Evolutionary conservation across 37 sponge, comb jelly and placozoan genomes (phyloP), one percentile per base, ranked within the genome.

Genomic region (Dysidea cf. avara): DNA sequence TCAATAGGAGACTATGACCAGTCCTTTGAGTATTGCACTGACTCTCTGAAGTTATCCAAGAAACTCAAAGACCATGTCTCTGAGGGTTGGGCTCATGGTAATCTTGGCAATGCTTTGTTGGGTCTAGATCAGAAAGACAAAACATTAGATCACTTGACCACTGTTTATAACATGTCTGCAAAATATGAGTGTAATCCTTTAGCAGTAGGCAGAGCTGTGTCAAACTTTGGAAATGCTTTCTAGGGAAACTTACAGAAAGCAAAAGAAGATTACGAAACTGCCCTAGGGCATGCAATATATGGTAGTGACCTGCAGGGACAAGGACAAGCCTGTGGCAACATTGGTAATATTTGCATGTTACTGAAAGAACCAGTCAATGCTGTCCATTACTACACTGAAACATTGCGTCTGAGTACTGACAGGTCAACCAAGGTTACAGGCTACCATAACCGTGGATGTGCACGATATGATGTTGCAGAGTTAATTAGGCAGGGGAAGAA

Each of bases 51-150:
- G 11, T 59, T 84, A 1, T 52, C 76, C 7, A 61, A 70, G 60
- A 30, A 80, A 39, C 43, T 80, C 2, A 12, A 55, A 2, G 85
- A 90, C 22, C 22, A 54, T 29, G 50, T 76, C 7, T 79, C 81
- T n/a, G 66, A 74, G 11, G 85, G 81, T 4, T 90, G 90, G 90
- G 65, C 85, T n/a, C 72, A 90, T 68, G 90, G 85, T 20, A 90
- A 90, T 72, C 43, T 84, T 28, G 90, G 90, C 21, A 90, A 84
- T 80, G 77, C 90, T 6, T 69, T 56, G 39, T 76, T 90, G 25
- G 85, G 90, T 30, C 66, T 76, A 5, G 17, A 63, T 52, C 56
- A 66, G 61, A 58, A 68, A 26, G 74, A 90, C 47, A 61, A 83
- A 39, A 81, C 81, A 13, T 62, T 90, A 28, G 47, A 64, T 37